A percentile compares a stretch with the other conserved stretches of the same genome.
Evolutionary conservation across 2,888 invertebrate species (phyloP).

Genomic region (Platerodrilus igneus): DNA sequence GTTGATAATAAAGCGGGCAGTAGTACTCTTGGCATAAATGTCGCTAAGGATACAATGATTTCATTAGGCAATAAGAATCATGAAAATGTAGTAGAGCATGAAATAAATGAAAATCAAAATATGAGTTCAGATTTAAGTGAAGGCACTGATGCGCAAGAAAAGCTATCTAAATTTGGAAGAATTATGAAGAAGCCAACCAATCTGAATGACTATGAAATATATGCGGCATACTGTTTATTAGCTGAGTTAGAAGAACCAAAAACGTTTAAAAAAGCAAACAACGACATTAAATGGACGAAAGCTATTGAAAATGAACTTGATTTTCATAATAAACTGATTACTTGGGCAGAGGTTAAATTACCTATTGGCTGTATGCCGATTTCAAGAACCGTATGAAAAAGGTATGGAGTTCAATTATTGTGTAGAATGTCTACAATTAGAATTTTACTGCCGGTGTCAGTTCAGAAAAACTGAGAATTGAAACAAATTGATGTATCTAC

Average conservation of each 20-base stretch:
- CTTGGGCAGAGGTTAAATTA: constrained; percentile 24
- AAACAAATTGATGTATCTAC: constrained; percentile 14
- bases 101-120: constrained; percentile 3
- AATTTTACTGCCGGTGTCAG: background rate
- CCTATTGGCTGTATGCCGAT: constrained; percentile 25
- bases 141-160: no score
- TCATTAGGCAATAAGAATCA: constrained; percentile 10
- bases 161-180: constrained; percentile 10
- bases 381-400: constrained; percentile 1
- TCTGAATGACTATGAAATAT: constrained; percentile 15
- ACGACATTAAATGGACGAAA: constrained; percentile 17
- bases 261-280: constrained; percentile 8
- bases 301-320: constrained; percentile 23
- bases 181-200: background rate
- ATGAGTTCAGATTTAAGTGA: constrained; percentile 1
- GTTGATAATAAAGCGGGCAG: constrained; percentile 3
- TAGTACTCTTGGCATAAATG: no score
- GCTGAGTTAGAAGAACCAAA: constrained; percentile 6
- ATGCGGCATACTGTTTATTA: constrained; percentile 18
- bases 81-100: constrained; percentile 7
- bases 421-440: constrained; percentile 1
- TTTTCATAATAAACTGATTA: constrained; percentile 21
- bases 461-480: constrained; percentile 12
- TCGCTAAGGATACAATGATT: no score
- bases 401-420: background rate